phyloP scores from a whole-genome alignment of 2,113 vertebrate species.

The Crotalus viridis region DNA sequence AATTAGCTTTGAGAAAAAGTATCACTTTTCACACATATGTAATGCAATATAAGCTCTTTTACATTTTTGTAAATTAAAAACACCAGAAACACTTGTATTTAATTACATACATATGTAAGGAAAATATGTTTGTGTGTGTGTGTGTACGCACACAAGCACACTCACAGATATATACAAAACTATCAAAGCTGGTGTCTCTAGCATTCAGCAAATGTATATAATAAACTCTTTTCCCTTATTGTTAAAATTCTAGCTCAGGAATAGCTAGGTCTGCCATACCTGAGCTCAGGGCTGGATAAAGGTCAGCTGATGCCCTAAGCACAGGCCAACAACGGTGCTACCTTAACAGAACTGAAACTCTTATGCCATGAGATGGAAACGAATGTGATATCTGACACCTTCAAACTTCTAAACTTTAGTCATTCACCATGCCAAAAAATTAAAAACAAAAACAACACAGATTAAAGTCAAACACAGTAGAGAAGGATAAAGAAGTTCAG shows the following conservation, averaged over 20 bases:
- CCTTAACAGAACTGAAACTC: neutral
- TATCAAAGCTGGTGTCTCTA: neutral
- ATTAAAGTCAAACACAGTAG: neutral
- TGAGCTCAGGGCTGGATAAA: neutral
- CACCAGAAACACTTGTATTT: neutral
- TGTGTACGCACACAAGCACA: neutral
- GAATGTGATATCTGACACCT: neutral
- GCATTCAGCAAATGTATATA: neutral
- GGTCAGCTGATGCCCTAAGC: neutral
- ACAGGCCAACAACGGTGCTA: neutral
- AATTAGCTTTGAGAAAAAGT: neutral
- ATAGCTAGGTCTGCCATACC: neutral
- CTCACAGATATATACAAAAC: neutral
- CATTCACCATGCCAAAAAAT: neutral
- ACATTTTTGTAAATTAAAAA: neutral
- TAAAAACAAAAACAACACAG: neutral
- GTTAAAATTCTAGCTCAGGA: neutral
- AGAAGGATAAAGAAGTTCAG: neutral
- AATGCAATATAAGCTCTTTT: neutral
- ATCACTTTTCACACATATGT: neutral
- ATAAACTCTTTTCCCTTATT: neutral
- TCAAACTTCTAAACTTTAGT: neutral
- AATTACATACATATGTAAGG: neutral
- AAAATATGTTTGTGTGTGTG: neutral
- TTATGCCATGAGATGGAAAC: neutral